Evolutionary conservation across 2,888 invertebrate genomes (phyloP).

Genomic region (Synergus laeviventris): DNA sequence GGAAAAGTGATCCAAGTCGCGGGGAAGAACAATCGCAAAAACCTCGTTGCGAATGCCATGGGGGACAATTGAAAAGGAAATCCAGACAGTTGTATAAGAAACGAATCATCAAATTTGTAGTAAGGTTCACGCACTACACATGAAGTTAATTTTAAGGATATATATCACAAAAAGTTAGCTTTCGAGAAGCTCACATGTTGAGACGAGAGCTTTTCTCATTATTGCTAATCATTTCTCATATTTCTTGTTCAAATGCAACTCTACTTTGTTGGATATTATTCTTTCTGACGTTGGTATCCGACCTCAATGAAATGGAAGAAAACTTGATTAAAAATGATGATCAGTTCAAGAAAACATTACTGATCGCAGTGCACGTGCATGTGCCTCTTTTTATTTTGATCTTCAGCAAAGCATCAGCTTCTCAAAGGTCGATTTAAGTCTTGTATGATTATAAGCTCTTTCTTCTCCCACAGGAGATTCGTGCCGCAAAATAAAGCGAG

Average conservation of each 20-base stretch:
- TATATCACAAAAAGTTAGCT: no score
- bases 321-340: neutral
- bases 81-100: neutral
- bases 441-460: conserved; percentile 24
- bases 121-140: no score
- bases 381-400: conserved; percentile 8
- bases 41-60: neutral
- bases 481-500: neutral
- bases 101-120: neutral
- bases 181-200: no score
- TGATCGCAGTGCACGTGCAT: neutral
- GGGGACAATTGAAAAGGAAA: neutral
- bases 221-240: no score
- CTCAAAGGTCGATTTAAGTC: neutral
- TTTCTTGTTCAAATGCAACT: no score
- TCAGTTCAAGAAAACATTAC: neutral
- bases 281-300: no score
- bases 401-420: conserved; percentile 1
- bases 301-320: neutral
- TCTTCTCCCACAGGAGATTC: conserved; percentile 26
- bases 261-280: no score
- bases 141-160: no score
- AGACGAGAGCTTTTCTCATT: no score
- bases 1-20: conserved; percentile 7
- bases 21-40: neutral